A percentile compares a stretch with the other conserved stretches of the same genome.
phyloP scores from a whole-genome alignment of 2,113 vertebrate species.

The Rhinogobius similis region DNA sequence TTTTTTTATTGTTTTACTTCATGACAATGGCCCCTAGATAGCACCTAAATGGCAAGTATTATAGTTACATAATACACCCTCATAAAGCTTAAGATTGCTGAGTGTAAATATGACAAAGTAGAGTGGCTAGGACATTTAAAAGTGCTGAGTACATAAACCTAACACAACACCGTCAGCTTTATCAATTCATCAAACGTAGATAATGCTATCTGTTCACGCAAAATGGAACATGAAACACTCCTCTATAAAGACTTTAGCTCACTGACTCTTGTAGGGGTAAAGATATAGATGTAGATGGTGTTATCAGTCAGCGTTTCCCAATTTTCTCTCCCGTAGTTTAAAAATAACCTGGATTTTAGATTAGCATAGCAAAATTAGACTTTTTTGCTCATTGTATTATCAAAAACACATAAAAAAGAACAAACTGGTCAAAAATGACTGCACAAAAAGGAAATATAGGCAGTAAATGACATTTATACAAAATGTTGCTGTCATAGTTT shows the following conservation, averaged over 20 bases:
- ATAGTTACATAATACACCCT: conserved; percentile 41
- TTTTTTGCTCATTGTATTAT: too few relatives aligned
- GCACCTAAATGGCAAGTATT: conserved; percentile 22
- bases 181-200: conserved; percentile 12
- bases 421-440: too few relatives aligned
- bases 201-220: not conserved
- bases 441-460: too few relatives aligned
- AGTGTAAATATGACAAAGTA: conserved; percentile 33
- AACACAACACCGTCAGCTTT: conserved; percentile 6
- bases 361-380: too few relatives aligned
- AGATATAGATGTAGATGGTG: too few relatives aligned
- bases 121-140: conserved; percentile 13
- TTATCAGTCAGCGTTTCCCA: too few relatives aligned
- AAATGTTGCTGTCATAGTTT: too few relatives aligned
- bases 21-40: not conserved
- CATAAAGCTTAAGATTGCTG: conserved; percentile 24
- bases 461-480: not conserved
- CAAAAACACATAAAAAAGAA: too few relatives aligned
- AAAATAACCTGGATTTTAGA: too few relatives aligned
- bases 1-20: conserved; percentile 45
- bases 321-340: too few relatives aligned
- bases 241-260: not conserved
- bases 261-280: not conserved
- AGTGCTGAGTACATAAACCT: conserved; percentile 21
- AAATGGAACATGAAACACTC: not conserved